These are phyloP conservation scores for Diplolepis rosae DNA, from an alignment of 2,888 invertebrate genomes.

Conservation along the genomic window DNA sequence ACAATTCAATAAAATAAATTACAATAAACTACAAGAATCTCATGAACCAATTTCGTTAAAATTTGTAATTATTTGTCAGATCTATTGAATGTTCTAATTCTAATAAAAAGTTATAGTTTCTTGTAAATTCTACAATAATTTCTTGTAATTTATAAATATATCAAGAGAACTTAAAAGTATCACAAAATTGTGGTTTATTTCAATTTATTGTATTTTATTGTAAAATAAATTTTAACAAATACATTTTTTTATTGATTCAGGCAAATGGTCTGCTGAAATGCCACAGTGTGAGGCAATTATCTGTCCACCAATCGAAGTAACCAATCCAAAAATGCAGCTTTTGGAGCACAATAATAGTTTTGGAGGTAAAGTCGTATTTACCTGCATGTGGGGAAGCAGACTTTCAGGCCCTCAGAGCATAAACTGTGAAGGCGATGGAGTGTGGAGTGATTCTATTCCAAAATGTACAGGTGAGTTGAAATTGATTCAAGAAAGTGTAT, in stretches of 20 bases:
- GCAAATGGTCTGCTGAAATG: slow-evolving; percentile 85
- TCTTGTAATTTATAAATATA: too few relatives aligned
- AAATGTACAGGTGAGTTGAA: slow-evolving; percentile 80
- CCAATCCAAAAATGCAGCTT: slow-evolving; percentile 83
- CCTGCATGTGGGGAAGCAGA: slow-evolving; percentile 89
- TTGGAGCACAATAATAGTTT: slow-evolving; percentile 88
- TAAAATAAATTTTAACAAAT: too few relatives aligned
- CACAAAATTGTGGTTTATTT: too few relatives aligned
- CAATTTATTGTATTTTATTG: too few relatives aligned
- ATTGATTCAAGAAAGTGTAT: not conserved
- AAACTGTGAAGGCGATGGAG: slow-evolving; percentile 86
- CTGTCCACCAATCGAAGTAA: slow-evolving; percentile 82
- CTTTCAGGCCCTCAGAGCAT: slow-evolving; percentile 85
- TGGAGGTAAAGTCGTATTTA: slow-evolving; percentile 87
- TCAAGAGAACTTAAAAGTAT: too few relatives aligned
- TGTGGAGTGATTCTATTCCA: slow-evolving; percentile 87
- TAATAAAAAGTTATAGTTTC: too few relatives aligned
- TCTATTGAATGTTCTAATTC: too few relatives aligned
- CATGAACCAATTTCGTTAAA: too few relatives aligned
- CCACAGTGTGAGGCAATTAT: slow-evolving; percentile 86
- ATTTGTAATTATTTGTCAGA: too few relatives aligned
- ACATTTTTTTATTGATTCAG: slow-evolving; percentile 70
- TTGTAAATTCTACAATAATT: too few relatives aligned
- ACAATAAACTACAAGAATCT: too few relatives aligned
- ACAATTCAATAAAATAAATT: too few relatives aligned